A percentile compares a stretch with the other conserved stretches of the same genome.
Conservation (phyloP, 1,140 invertebrate species). For the Caenorhabditis tropicalis region DNA sequence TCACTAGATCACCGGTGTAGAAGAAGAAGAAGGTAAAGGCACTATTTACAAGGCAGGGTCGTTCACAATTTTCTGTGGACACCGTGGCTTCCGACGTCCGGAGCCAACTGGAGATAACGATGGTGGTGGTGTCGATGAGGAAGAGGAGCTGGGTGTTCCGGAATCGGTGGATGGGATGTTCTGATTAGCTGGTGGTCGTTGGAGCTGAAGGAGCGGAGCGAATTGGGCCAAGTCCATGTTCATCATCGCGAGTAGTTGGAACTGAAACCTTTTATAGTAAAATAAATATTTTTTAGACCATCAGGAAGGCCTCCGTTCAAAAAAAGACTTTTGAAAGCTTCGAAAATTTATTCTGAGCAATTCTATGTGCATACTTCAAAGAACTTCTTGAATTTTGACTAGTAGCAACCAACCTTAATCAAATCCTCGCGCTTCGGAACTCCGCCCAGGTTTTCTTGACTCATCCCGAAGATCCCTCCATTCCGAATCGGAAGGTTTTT, state of each 20-base stretch:
- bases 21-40: background rate
- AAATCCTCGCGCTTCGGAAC: too few relatives aligned
- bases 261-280: background rate
- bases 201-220: background rate
- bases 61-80: background rate
- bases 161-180: background rate
- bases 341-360: background rate
- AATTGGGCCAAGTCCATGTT: background rate
- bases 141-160: background rate
- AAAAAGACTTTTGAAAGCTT: too few relatives aligned
- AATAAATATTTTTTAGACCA: too few relatives aligned
- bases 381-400: too few relatives aligned
- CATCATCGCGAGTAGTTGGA: constrained; percentile 11
- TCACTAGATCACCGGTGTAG: background rate
- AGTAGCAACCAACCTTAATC: too few relatives aligned
- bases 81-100: background rate
- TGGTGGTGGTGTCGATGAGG: background rate
- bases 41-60: too few relatives aligned
- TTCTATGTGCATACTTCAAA: background rate
- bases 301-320: too few relatives aligned
- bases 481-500: background rate
- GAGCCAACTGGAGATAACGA: background rate
- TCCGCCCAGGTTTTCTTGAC: background rate
- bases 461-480: background rate
- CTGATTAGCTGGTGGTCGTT: background rate